phyloP scores from a whole-genome alignment of 2,797 vertebrate species.

The Scleropages formosus region DNA sequence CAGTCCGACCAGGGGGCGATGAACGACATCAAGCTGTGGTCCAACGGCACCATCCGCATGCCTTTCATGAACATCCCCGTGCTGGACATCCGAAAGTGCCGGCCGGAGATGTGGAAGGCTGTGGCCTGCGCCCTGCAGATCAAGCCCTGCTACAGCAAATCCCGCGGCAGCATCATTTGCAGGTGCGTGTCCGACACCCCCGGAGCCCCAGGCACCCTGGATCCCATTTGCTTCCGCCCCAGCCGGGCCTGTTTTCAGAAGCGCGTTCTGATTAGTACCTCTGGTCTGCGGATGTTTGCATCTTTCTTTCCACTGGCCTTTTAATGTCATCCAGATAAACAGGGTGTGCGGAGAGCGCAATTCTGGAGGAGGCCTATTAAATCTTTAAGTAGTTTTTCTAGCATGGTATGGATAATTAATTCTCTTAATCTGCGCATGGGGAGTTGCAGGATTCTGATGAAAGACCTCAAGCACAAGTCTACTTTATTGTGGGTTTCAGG shows the following conservation, averaged over 20 bases:
- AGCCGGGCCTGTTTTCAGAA: not conserved
- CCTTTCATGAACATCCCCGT: conserved; percentile 97
- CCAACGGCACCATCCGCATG: conserved; percentile 97
- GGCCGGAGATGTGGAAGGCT: conserved; percentile 95
- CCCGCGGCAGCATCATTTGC: conserved; percentile 93
- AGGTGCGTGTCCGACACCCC: conserved; percentile 71
- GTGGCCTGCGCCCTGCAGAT: conserved; percentile 94
- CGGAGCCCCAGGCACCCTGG: not conserved
- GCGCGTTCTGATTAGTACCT: not conserved
- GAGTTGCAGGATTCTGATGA: not conserved
- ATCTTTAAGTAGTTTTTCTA: conserved; percentile 19
- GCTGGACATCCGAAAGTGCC: conserved; percentile 91
- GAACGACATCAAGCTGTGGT: conserved; percentile 98
- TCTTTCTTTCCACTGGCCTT: conserved; percentile 3
- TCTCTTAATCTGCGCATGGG: not conserved
- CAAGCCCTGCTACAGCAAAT: conserved; percentile 96
- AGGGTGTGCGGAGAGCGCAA: not conserved
- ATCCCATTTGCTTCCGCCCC: too few species aligned
- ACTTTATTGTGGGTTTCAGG: conserved; percentile 2
- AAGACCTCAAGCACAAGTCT: conserved; percentile 3
- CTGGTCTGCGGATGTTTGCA: not conserved
- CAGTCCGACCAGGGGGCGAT: conserved; percentile 97
- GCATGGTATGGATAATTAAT: conserved; percentile 20
- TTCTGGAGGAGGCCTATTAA: conserved; percentile 3
- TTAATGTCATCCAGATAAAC: conserved; percentile 14